These are phyloP conservation scores for Xiphophorus hellerii DNA, from an alignment of 2,113 vertebrate genomes.

Conservation along the genomic window DNA sequence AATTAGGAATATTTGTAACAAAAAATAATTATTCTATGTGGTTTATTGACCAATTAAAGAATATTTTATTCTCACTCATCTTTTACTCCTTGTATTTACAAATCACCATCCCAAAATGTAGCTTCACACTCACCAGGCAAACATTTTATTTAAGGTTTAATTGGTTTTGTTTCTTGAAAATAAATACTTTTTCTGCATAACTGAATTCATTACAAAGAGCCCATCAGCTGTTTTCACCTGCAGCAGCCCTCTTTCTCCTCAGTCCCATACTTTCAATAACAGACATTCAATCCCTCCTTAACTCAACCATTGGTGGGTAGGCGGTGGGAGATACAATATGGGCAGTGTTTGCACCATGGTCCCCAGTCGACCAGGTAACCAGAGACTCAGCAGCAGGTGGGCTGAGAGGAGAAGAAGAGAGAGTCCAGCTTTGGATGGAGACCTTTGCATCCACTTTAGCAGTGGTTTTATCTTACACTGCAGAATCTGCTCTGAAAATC, in stretches of 20 bases:
- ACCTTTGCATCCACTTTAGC: constrained; percentile 11
- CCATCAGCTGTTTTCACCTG: background rate
- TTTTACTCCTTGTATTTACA: no score
- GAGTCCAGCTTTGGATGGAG: background rate
- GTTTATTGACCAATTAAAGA: no score
- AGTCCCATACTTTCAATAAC: constrained; percentile 59
- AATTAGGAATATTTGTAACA: no score
- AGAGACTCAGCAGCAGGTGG: constrained; percentile 51
- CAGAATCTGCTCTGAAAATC: constrained; percentile 2
- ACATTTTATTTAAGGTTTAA: no score
- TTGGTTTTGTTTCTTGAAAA: no score
- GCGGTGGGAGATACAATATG: constrained; percentile 56
- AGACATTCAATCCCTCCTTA: constrained; percentile 61
- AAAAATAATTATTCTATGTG: no score
- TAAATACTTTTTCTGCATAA: background rate
- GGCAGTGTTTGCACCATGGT: constrained; percentile 58
- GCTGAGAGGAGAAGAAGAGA: background rate
- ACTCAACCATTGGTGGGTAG: constrained; percentile 40
- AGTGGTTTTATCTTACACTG: constrained; percentile 9
- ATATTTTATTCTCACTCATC: no score
- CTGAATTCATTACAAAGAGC: background rate
- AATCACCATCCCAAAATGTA: no score
- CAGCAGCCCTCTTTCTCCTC: constrained; percentile 27
- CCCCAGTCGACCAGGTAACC: constrained; percentile 59
- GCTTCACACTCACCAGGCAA: no score